phyloP scores from a whole-genome alignment of 2,113 vertebrate genomes.

The Amphiprion ocellaris region DNA sequence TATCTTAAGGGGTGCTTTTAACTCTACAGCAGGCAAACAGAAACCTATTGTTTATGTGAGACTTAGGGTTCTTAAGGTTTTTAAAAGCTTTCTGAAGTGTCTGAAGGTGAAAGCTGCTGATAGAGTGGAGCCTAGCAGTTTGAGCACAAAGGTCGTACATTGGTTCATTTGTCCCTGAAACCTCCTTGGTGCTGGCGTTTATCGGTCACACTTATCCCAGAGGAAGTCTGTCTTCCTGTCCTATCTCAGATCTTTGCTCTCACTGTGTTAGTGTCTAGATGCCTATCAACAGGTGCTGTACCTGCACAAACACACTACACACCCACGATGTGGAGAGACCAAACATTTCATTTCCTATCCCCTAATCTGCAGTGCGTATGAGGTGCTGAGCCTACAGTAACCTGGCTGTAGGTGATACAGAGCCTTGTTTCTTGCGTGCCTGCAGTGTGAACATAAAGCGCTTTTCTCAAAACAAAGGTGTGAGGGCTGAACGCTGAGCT shows the following conservation, averaged over 20 bases:
- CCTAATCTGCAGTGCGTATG: constrained; percentile 38
- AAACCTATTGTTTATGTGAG: not conserved
- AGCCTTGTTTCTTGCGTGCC: constrained; percentile 2
- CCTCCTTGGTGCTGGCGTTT: constrained; percentile 26
- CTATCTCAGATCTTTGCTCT: constrained; percentile 49
- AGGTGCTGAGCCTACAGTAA: constrained; percentile 18
- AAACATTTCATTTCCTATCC: constrained; percentile 67
- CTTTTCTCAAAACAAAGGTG: constrained; percentile 15
- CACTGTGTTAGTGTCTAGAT: constrained; percentile 53
- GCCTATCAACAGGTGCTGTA: constrained; percentile 51
- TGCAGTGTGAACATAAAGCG: constrained; percentile 34
- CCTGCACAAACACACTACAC: constrained; percentile 54
- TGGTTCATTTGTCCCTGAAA: constrained; percentile 6
- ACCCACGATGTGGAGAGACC: constrained; percentile 23
- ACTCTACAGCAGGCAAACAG: not conserved
- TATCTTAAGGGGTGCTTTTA: constrained; percentile 2
- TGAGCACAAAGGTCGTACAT: constrained; percentile 40
- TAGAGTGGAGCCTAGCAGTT: constrained; percentile 34
- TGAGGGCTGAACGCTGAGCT: constrained; percentile 40
- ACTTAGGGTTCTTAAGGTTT: not conserved
- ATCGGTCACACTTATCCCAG: constrained; percentile 51
- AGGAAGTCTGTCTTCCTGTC: constrained; percentile 61
- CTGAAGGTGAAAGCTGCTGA: constrained; percentile 41
- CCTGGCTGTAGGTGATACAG: constrained; percentile 23
- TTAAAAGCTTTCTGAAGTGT: not conserved